Base-by-base conservation (phyloP, 2,113 vertebrate species). In the Macrotus californicus region DNA sequence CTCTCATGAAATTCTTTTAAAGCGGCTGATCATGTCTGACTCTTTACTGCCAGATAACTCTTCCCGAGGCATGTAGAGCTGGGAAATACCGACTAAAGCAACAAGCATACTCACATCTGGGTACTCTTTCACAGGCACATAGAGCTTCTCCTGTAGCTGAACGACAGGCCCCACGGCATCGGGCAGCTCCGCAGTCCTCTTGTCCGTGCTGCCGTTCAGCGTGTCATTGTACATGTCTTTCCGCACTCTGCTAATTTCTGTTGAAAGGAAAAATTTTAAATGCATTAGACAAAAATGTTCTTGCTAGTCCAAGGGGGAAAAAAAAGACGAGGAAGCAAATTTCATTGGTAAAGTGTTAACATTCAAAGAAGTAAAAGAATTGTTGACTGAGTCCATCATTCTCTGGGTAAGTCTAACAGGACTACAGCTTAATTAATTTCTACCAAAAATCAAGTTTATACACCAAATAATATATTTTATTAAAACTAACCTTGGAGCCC, bases 141-240 rank as follows among this genome's bases (percentile, higher is more conserved):
- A 99, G 97, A 99, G 99, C 98, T 99, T 99, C 98, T 99, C 99
- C 98, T 99, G 99, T 97, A 99, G 99, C 98, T 99, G 99, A 95
- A 99, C 99, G 97, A 99, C 98, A 86, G 99, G 99, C 94, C 99
- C 99, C 98, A 99, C 98, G 75, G 99, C 99, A 93, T 99, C 99
- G 26, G 99, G 99, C 95, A 99, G 98, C 95, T 99, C 99, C 93
- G 99, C 99, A 97, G 99, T 99, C 98, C 99, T 99, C 95, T 99
- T 99, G 98, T 99, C 99, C 97, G 99, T 99, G 97, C 99, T 99
- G 96, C 99, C 99, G 97, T 99, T 99, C 98, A 99, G 97, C 29
- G 99, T 99, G 99, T 99, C 99, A 93, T 99, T 99, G 99, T 99
- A 99, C 99, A 99, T 99, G 98, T 99, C 99, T 98, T 99, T 99